Base-by-base conservation (phyloP, 2,113 vertebrate species). In the Eurypyga helias region DNA sequence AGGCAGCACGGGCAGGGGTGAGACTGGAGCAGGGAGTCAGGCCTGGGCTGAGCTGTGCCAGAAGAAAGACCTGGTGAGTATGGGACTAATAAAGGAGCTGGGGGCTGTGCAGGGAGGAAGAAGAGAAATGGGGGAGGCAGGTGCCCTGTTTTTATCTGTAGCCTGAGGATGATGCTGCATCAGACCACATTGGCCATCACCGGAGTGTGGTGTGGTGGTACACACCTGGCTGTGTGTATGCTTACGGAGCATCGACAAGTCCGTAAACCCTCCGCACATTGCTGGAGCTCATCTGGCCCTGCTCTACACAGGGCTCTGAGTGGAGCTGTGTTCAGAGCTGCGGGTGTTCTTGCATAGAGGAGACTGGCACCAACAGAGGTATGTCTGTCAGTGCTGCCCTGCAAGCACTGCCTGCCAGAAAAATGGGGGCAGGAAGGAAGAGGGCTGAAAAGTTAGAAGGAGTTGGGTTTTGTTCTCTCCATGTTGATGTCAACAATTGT, bases 131-230 rank as follows among this genome's bases (percentile, higher is more conserved):
- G 20, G 3, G 4, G 3, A 76, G 24, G n/a, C 10, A 61, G 25
- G 20, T 61, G 36, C 19, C 20, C 38, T 71, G 19, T 5, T 55
- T 75, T 48, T 55, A 25, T 24, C 9, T 78, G 15, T 29, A 34
- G 49, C 10, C 28, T 60, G 65, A 78, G 23, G 72, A 38, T 1
- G 5, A 10, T 12, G 5, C 29, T 38, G 7, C 18, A n/a, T 7
- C 18, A 45, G 36, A n/a, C 29, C 7, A 41, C 1, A 1, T 2
- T 76, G 38, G 20, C n/a, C 5, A 18, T 65, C 41, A 11, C 51
- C 2, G 1, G 31, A n/a, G 20, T 6, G 19, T 48, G 28, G 5
- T 61, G 38, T 2, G 0, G 25, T n/a, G n/a, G n/a, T 38, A 64
- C 43, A 43, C 13, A 43, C n/a, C n/a, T 66, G 52, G 29, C 54